Evolutionary conservation across 2,113 vertebrate species (phyloP), one percentile per base, ranked within the genome.

Genomic region (Tautogolabrus adspersus): DNA sequence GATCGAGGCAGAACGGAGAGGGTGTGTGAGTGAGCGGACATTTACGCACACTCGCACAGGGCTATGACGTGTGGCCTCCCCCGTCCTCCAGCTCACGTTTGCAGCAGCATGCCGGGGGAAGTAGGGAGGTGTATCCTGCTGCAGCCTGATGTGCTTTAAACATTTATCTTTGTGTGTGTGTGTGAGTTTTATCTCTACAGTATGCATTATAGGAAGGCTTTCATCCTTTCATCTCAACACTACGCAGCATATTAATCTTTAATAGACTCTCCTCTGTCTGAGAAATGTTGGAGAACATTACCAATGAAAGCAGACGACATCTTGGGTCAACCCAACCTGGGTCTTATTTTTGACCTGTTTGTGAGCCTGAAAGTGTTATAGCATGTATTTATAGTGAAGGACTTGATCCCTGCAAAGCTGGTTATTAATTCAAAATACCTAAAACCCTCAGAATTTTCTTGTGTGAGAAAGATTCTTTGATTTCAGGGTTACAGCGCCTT

Each of bases 81-180:
- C 19, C 19, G 8, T 42, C 22, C 3, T 12, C 51, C 26, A 8
- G 37, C 52, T 79, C 64, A 75, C 40, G 57, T 77, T 51, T 68
- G 63, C 6, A 38, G 68, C 44, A 68, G 18, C 63, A 63, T 42
- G 64, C 18, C 61, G 47, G 77, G 40, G 46, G 61, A 59, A 63
- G 70, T 23, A 40, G 37, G 52, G 75, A 2, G 2, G n/a, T 1
- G 77, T 54, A 64, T 70, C 51, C 59, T 18, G 63, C 57, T 78
- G 49, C 56, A 49, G 44, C 69, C 70, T 18, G 65, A 21, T 61
- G 58, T 8, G 42, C 68, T 75, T 68, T 21, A 82, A 72, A 60
- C 57, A 72, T 81, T 77, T 18, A 68, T 65, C 1, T 44, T 5
- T 15, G 42, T 10, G 52, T 46, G 56, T 52, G 63, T 40, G 46